Conservation (phyloP, 2,113 vertebrate species). For the Apteryx mantelli region DNA sequence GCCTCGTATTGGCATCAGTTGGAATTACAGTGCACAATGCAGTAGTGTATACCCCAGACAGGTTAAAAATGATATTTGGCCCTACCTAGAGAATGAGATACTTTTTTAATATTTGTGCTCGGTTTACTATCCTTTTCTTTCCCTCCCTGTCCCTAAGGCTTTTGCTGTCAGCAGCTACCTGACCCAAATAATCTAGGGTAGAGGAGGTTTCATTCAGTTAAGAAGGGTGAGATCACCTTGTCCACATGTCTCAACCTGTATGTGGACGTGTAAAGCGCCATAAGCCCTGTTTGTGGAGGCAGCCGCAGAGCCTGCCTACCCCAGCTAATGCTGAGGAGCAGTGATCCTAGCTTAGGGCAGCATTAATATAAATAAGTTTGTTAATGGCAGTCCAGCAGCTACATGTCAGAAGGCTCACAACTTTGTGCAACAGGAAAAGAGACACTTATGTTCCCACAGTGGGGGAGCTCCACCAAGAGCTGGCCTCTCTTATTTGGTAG, state of each 20-base stretch:
- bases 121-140: not conserved
- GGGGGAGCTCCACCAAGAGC: slow-evolving; percentile 57
- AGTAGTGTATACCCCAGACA: not conserved
- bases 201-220: not conserved
- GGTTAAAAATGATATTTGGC: not conserved
- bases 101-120: not conserved
- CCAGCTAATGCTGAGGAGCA: slow-evolving; percentile 6
- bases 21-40: not conserved
- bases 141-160: slow-evolving; percentile 4
- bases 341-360: slow-evolving; percentile 16
- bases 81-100: not conserved
- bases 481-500: slow-evolving; percentile 63
- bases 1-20: not conserved
- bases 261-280: not conserved
- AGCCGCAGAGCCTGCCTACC: not conserved
- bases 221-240: slow-evolving; percentile 1
- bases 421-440: slow-evolving; percentile 47
- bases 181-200: not conserved
- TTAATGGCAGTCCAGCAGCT: slow-evolving; percentile 34
- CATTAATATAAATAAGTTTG: slow-evolving; percentile 17
- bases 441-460: slow-evolving; percentile 69
- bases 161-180: slow-evolving; percentile 20
- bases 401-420: slow-evolving; percentile 46
- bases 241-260: not conserved
- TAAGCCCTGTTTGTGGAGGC: not conserved